Conservation (phyloP, 2,113 vertebrate species). For the Gallinago paraguaiae region DNA sequence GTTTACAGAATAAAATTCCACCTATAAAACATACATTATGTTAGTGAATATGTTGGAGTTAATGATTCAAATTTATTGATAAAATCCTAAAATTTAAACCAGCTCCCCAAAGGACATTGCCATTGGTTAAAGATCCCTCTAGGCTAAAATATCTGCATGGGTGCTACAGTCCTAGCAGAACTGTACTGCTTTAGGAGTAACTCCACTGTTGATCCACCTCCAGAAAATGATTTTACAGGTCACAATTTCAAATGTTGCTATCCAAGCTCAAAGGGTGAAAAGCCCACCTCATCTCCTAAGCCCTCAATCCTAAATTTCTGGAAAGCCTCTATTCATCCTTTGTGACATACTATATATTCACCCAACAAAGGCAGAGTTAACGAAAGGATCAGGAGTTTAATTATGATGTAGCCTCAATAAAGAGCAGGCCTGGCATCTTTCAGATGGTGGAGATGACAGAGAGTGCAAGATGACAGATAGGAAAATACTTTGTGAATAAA, state of each 20-base stretch:
- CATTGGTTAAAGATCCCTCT: background rate
- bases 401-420: background rate
- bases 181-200: background rate
- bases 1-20: background rate
- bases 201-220: rapidly evolving
- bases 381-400: background rate
- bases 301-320: background rate
- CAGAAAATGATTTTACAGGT: background rate
- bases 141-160: background rate
- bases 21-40: background rate
- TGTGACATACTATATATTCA: background rate
- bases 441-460: background rate
- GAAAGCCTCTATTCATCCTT: background rate
- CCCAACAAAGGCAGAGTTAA: background rate
- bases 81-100: background rate
- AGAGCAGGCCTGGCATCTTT: background rate
- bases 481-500: background rate
- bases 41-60: background rate
- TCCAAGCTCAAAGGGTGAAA: background rate
- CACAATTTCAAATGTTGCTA: background rate
- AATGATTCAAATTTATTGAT: background rate
- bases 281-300: background rate
- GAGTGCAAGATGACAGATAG: background rate
- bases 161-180: background rate
- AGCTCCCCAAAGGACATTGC: background rate